Conservation (phyloP, 2,888 invertebrate genomes). For the Aphidius colemani region DNA sequence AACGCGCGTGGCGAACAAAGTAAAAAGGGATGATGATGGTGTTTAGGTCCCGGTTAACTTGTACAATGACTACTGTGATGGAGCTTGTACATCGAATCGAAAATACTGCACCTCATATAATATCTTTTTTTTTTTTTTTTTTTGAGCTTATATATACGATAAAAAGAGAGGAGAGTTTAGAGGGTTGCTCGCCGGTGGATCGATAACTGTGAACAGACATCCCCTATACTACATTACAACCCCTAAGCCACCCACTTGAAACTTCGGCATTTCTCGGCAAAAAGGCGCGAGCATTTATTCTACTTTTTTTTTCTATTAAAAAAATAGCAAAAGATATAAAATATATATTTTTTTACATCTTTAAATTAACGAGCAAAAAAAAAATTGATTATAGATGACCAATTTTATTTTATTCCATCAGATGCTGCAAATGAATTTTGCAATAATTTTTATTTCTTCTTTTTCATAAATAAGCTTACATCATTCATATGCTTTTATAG, state of each 20-base stretch:
- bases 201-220: slow-evolving; percentile 45
- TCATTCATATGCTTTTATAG: background rate
- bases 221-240: slow-evolving; percentile 28
- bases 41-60: too few species aligned
- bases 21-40: slow-evolving; percentile 4
- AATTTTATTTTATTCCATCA: too few species aligned
- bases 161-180: background rate
- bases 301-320: too few species aligned
- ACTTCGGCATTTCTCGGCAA: slow-evolving; percentile 37
- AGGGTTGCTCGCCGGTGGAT: slow-evolving; percentile 47
- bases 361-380: too few species aligned
- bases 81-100: slow-evolving; percentile 2
- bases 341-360: too few species aligned
- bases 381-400: too few species aligned
- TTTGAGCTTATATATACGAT: slow-evolving; percentile 1
- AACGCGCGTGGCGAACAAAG: too few species aligned
- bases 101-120: slow-evolving; percentile 44
- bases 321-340: too few species aligned
- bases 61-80: too few species aligned
- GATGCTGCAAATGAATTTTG: too few species aligned
- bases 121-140: slow-evolving; percentile 33
- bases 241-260: slow-evolving; percentile 18
- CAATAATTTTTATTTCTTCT: too few species aligned
- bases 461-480: too few species aligned
- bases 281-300: slow-evolving; percentile 35